Evolutionary conservation across 2,113 vertebrate species (phyloP).

Genomic region (Pseudorhombus dupliciocellatus): DNA sequence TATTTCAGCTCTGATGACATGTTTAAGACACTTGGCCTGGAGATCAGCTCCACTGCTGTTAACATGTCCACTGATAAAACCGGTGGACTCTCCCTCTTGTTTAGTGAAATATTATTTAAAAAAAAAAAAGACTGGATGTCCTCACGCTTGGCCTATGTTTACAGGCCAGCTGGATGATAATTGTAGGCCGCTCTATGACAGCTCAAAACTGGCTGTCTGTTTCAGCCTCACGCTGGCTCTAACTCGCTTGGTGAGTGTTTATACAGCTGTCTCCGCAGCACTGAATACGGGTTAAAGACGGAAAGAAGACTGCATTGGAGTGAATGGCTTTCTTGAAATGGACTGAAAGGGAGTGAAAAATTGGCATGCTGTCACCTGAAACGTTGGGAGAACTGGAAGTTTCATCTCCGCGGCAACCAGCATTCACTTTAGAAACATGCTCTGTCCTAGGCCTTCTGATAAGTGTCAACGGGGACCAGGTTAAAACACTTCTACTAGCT

Average conservation of each 20-base stretch:
- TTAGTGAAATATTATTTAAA: constrained; percentile 9
- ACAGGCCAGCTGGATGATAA: constrained; percentile 13
- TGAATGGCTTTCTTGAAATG: constrained; percentile 24
- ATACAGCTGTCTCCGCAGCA: constrained; percentile 37
- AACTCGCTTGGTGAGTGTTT: constrained; percentile 28
- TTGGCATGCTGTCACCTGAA: constrained; percentile 26
- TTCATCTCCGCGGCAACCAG: constrained; percentile 8
- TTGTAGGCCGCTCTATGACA: constrained; percentile 6
- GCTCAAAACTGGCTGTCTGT: constrained; percentile 2
- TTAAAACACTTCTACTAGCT: constrained; percentile 17
- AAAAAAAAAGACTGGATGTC: neutral
- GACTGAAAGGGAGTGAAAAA: constrained; percentile 26
- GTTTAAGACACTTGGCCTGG: constrained; percentile 44
- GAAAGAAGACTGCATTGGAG: constrained; percentile 12
- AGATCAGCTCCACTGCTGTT: constrained; percentile 33
- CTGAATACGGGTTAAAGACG: constrained; percentile 20
- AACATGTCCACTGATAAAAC: constrained; percentile 24
- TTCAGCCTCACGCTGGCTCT: constrained; percentile 16
- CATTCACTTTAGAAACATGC: constrained; percentile 3
- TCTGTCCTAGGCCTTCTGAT: constrained; percentile 15
- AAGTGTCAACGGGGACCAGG: neutral
- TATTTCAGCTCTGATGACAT: constrained; percentile 49
- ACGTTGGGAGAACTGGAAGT: constrained; percentile 14
- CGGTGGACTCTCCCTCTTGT: neutral
- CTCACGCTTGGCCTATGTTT: constrained; percentile 14